Evolutionary conservation across 2,113 vertebrate species (phyloP), one percentile per base, ranked within the genome.

Genomic region (Mormyrus iriodes): DNA sequence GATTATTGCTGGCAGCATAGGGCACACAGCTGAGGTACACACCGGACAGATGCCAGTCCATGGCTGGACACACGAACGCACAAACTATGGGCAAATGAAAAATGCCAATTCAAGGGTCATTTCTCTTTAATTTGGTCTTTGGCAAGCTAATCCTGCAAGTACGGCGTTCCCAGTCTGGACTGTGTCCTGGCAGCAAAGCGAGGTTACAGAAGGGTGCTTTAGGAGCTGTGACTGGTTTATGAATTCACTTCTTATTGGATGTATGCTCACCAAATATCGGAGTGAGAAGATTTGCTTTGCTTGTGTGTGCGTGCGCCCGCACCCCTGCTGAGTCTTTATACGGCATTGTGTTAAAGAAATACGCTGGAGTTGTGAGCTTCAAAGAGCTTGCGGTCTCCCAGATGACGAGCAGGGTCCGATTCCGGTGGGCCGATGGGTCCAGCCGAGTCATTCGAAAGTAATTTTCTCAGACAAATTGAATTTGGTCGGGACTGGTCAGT

Each of bases 171-270:
- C 55, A 88, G 84, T 27, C 87, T 86, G 86, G 90, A 73, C 86
- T 85, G 83, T 88, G 82, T 90, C 86, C 51, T 52, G 52, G 73
- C 69, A 88, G 69, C 83, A 90, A 93, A 93, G 93, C 90, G 93
- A 94, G 94, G 94, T 92, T 93, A 92, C 91, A 39, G 91, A 92
- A 91, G 93, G 92, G 93, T 93, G 93, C 92, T 91, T 91, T 69
- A 88, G 90, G 84, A 89, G 88, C 85, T 88, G 90, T 96, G 95
- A 94, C 94, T 95, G 94, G 89, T 94, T 94, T 94, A 95, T 95
- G 94, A 95, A 96, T 95, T 93, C 91, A 91, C 94, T 93, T 94
- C 90, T 92, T 90, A 93, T 93, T 93, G 94, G 94, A 95, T 95
- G 91, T 93, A 95, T 95, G 94, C 94, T 94, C 92, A 92, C 91